Base-by-base conservation (phyloP, 2,888 invertebrate species). In the Stenoptilia bipunctidactyla region DNA sequence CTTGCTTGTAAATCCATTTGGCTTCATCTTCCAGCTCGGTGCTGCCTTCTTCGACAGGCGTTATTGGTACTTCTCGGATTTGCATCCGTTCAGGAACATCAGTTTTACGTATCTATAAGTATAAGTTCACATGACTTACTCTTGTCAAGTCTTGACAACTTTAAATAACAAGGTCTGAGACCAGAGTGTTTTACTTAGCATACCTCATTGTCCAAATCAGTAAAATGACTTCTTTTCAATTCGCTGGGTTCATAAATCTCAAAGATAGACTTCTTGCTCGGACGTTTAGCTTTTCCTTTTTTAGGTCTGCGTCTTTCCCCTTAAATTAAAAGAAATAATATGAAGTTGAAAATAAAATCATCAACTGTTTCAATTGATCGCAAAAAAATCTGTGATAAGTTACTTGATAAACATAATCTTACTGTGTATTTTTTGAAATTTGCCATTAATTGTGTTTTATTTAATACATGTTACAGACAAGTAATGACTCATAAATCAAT, bases 201-300 rank as follows among this genome's bases (percentile, higher is more conserved):
- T 47, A 87, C 88, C 80, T 93, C 92, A 80, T 94, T 95, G 64
- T 96, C 96, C 53, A 92, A 82, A 66, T 98, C 96, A 0, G 98
- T 97, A 61, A 98, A 94, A 63, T 97, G 97, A 27, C 96, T 96
- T 37, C 96, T 88, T 71, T 98, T 98, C 55, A 99, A 84, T 72
- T 99, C 99, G 57, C 94, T 94, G 0, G 99, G 99, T 70, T 99
- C 99, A 63, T 97, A 98, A 44, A 98, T 92, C 74, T 97, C 94
- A 62, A 94, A 95, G 48, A 95, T 94, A 0, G 94, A 93, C 65
- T 93, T 94, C 57, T 90, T 92, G 30, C 91, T 90, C 2, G 91
- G 88, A 52, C 92, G 90, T 66, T 92, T 93, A 36, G 91, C 86
- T 38, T 89, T 85, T 5, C 89, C 85, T 57, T 94, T 94, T 67